Evolutionary conservation across 2,113 vertebrate species (phyloP), one percentile per base, ranked within the genome.

Genomic region (Cyanocitta stelleri): DNA sequence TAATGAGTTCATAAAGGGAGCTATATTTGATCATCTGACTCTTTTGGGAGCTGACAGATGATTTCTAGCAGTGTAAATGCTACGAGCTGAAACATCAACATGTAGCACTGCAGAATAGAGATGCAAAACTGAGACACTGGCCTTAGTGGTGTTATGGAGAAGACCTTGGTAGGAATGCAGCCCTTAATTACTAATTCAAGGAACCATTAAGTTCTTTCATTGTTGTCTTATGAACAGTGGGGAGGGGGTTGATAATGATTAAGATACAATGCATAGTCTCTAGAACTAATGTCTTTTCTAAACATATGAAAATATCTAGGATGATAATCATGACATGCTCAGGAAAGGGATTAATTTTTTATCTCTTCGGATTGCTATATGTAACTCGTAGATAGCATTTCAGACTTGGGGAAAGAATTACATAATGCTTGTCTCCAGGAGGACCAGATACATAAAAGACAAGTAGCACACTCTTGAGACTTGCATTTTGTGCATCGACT

Each of bases 171-270:
- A 35, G 46, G 35, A 88, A 56, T 56, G 33, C 5, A 39, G 12
- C 7, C 69, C 15, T 75, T 63, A 61, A 67, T 63, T 75, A n/a
- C 10, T 49, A 23, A 61, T 83, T 88, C 33, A 55, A 17, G 20
- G 51, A 74, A 26, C 13, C 13, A 9, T 58, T 32, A 37, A 58
- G 3, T 32, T 39, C 12, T 90, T 75, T 11, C 3, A 4, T n/a
- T 85, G 20, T 46, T 0, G 0, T 78, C 11, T 29, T 46, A 2
- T 33, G 56, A 69, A 66, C 2, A 1, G 4, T 1, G 1, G 41
- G 22, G 13, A 78, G n/a, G 11, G 14, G 16, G 10, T 73, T 86
- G 39, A 24, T 41, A 49, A 79, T 24, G 35, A 51, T 89, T 22
- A 44, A 35, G 30, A 27, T 59, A 39, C 4, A 26, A 4, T 35